Percentiles rank a stretch among this genome's conserved stretches.
phyloP scores from a whole-genome alignment of 1,140 invertebrate genomes.

The Euschistus heros region DNA sequence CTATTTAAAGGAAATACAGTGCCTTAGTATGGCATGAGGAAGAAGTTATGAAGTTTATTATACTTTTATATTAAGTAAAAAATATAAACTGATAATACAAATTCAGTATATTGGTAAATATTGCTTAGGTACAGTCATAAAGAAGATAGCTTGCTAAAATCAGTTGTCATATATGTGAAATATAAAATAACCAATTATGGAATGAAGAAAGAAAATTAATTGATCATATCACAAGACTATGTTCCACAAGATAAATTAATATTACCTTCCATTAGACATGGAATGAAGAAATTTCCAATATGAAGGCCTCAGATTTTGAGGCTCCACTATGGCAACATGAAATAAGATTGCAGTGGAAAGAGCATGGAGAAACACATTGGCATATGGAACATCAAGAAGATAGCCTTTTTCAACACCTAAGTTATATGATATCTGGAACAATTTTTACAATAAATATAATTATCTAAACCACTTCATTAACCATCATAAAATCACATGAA shows the following conservation, averaged over 20 bases:
- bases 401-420: slow-evolving; percentile 43
- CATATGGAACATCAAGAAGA: slow-evolving; percentile 49
- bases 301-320: slow-evolving; percentile 62
- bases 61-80: no score
- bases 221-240: neutral
- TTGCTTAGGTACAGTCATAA: neutral
- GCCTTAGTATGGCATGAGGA: no score
- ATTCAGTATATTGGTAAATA: neutral
- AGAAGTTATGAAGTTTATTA: no score
- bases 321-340: slow-evolving; percentile 68
- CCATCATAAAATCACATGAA: no score
- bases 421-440: slow-evolving; percentile 48
- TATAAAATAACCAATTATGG: neutral
- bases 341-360: slow-evolving; percentile 69
- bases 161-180: neutral
- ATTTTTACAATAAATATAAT: no score
- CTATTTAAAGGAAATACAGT: no score
- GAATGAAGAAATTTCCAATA: slow-evolving; percentile 73
- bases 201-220: neutral
- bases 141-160: neutral
- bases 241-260: neutral
- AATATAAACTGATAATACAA: no score
- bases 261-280: slow-evolving; percentile 60
- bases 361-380: slow-evolving; percentile 59
- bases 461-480: no score